Conservation (phyloP, 1,140 invertebrate genomes). For the Laupala kohalensis region DNA sequence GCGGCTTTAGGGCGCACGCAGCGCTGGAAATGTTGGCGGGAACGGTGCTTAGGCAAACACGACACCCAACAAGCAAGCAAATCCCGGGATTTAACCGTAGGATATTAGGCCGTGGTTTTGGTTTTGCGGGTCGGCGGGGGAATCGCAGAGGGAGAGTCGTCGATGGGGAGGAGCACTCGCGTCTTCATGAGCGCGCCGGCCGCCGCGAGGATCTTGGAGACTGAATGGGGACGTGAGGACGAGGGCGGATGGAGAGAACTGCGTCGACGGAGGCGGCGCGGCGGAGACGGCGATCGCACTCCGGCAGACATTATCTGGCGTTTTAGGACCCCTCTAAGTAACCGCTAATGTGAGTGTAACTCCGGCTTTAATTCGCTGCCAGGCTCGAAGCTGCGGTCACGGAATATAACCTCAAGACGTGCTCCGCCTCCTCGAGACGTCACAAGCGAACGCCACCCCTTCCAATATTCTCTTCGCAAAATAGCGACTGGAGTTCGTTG, state of each 20-base stretch:
- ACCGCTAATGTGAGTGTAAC: neutral
- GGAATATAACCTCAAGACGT: neutral
- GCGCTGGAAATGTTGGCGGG: neutral
- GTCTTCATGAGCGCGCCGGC: too few species aligned
- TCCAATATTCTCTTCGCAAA: too few species aligned
- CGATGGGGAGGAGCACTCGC: too few species aligned
- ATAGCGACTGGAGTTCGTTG: too few species aligned
- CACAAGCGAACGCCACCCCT: neutral
- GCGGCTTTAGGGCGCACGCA: neutral
- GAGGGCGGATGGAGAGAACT: neutral
- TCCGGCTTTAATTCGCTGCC: neutral
- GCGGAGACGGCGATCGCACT: neutral
- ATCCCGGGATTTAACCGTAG: neutral
- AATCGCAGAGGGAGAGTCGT: neutral
- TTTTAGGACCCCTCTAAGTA: neutral
- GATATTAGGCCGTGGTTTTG: neutral
- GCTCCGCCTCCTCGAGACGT: neutral
- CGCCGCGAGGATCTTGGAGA: neutral
- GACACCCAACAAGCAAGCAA: neutral
- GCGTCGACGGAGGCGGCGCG: neutral
- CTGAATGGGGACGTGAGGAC: neutral
- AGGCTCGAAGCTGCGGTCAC: neutral
- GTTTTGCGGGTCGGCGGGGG: neutral
- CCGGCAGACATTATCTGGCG: neutral
- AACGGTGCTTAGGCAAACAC: neutral